phyloP scores from a whole-genome alignment of 2,888 invertebrate species.

The Nymphalis c-album region DNA sequence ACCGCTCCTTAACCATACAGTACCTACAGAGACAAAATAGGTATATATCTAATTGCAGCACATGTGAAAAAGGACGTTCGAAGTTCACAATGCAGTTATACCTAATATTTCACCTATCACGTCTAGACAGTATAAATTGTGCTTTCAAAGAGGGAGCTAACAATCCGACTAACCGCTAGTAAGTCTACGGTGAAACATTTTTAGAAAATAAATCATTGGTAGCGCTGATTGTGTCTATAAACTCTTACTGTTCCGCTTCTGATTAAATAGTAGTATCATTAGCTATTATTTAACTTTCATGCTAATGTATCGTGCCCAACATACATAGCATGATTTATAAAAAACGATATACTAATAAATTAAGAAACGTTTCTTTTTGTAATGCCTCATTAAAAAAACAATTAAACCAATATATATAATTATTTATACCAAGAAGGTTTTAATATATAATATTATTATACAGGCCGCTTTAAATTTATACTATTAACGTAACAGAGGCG shows the following conservation, averaged over 20 bases:
- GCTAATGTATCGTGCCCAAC: not conserved
- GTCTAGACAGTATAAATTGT: conserved; percentile 52
- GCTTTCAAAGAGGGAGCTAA: conserved; percentile 46
- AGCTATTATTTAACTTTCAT: not conserved
- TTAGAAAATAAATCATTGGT: conserved; percentile 40
- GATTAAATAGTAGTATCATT: not conserved
- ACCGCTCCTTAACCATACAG: no score
- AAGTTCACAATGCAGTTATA: conserved; percentile 29
- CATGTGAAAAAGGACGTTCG: conserved; percentile 10
- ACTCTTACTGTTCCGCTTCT: conserved; percentile 15
- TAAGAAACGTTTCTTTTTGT: not conserved
- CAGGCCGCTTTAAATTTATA: no score
- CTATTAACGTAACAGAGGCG: no score
- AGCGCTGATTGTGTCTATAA: conserved; percentile 36
- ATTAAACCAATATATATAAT: no score
- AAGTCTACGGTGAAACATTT: conserved; percentile 40
- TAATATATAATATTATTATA: no score
- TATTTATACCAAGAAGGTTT: no score
- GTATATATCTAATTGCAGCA: conserved; percentile 3
- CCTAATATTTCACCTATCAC: conserved; percentile 47
- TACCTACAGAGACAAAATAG: no score
- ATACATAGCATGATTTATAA: not conserved
- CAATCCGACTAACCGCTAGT: conserved; percentile 42
- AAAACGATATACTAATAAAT: not conserved
- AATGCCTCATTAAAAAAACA: no score